Percentiles rank a stretch among this genome's conserved stretches.
Evolutionary conservation across 2,797 vertebrate species (phyloP).

Genomic region (Bryconaethiops microstoma): DNA sequence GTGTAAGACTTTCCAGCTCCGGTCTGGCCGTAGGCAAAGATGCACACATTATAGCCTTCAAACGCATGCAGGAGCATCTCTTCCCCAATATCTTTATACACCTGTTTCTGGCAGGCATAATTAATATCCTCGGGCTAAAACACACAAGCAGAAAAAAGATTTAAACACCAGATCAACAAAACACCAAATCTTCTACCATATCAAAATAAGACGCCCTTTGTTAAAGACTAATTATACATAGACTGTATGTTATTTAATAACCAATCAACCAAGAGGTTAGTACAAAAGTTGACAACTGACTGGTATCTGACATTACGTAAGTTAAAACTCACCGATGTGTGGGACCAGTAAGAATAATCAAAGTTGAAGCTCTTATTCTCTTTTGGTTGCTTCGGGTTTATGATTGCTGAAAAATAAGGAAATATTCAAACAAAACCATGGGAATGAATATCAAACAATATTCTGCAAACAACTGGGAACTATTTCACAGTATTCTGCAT

Average conservation of each 20-base stretch:
- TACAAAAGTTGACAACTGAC: too few species aligned
- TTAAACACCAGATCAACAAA: too few species aligned
- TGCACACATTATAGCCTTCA: slow-evolving; percentile 97
- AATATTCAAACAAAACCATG: too few species aligned
- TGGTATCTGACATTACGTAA: too few species aligned
- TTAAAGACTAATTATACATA: too few species aligned
- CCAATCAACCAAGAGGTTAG: too few species aligned
- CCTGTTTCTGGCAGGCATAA: slow-evolving; percentile 90
- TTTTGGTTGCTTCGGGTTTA: slow-evolving; percentile 96
- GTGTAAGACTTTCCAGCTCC: slow-evolving; percentile 97
- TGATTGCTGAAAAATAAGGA: slow-evolving; percentile 80
- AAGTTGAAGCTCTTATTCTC: slow-evolving; percentile 99
- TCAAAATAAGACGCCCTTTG: too few species aligned
- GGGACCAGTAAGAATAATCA: slow-evolving; percentile 99
- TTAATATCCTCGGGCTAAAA: slow-evolving; percentile 79
- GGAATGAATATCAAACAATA: too few species aligned
- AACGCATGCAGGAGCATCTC: slow-evolving; percentile 97
- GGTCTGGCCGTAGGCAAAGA: slow-evolving; percentile 96
- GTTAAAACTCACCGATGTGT: slow-evolving; percentile 85
- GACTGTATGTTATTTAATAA: too few species aligned
- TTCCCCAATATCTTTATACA: slow-evolving; percentile 94
- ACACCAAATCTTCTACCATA: too few species aligned
- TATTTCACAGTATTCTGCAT: too few species aligned
- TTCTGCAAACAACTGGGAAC: too few species aligned
- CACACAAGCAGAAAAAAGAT: neutral